Percentiles rank a stretch among this genome's conserved stretches.
Evolutionary conservation across 2,797 vertebrate genomes (phyloP).

Genomic region (Orientallactaga sibirica): DNA sequence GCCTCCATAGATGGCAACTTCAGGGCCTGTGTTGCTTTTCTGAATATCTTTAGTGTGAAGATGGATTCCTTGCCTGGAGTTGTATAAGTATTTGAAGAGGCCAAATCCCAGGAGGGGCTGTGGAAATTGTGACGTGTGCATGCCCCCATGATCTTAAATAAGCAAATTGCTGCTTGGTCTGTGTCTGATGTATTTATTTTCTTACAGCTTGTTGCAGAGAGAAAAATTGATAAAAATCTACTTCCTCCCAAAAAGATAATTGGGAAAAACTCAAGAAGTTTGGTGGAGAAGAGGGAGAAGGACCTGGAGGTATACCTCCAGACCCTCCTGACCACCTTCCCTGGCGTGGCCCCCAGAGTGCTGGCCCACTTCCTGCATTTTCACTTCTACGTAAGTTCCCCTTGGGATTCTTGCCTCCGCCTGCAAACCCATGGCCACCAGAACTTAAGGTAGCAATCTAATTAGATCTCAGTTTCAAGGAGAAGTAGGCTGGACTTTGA

Average conservation of each 20-base stretch:
- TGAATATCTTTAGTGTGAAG: not conserved
- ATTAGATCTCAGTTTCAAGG: not conserved
- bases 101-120: not conserved
- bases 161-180: not conserved
- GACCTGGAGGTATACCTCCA: constrained; percentile 97
- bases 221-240: constrained; percentile 95
- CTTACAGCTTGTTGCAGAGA: constrained; percentile 93
- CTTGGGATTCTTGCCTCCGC: not conserved
- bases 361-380: constrained; percentile 95
- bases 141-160: not conserved
- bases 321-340: constrained; percentile 93
- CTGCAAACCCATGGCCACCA: not conserved
- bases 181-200: constrained; percentile 73
- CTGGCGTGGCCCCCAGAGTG: constrained; percentile 91
- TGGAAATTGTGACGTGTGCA: not conserved
- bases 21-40: constrained; percentile 34
- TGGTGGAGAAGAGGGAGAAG: constrained; percentile 97
- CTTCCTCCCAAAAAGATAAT: constrained; percentile 99
- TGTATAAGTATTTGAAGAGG: constrained; percentile 6
- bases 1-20: not conserved
- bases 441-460: not conserved
- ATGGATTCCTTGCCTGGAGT: not conserved
- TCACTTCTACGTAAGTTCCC: constrained; percentile 96
- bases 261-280: constrained; percentile 97
- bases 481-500: not conserved